Base-by-base conservation (phyloP, 2,113 vertebrate genomes). In the Siniperca knerii region DNA sequence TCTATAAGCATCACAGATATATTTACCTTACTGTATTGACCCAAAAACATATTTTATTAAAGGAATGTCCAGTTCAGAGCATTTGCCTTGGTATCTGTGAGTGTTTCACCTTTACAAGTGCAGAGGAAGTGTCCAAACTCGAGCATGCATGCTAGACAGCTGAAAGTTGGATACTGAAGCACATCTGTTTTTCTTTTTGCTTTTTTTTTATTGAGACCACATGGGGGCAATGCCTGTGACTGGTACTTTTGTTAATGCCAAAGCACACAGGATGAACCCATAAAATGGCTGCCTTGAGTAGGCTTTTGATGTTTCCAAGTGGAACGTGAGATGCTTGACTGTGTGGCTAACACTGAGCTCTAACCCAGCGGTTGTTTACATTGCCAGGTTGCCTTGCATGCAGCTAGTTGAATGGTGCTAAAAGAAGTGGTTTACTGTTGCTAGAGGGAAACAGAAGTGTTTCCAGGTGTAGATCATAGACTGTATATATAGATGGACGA, bases 251-350 rank as follows among this genome's bases (percentile, higher is more conserved):
- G 74, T 87, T 82, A 77, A 90, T 89, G 91, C 90, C 93, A 90
- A 92, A 91, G 84, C 81, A 84, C 89, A 90, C 89, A 89, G 85
- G 85, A 89, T 92, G 89, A 93, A 92, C 91, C 87, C 83, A 90
- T 92, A 93, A 92, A 94, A 93, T 92, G 86, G 89, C 90, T 67
- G 90, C 91, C 86, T 85, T 79, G 81, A 81, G 80, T 74, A 10
- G 81, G 82, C 89, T 88, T 92, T 92, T 91, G 89, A 90, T 86
- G 91, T 92, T 81, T 92, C 87, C 69, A 62, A 87, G 87, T 84
- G 86, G 89, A 92, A 92, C 55, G 75, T 85, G 86, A 91, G 83
- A 88, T 82, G 87, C 89, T 92, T 89, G 89, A 87, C 87, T 89
- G 90, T 89, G 91, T 86, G 87, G 85, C 91, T 94, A 91, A 92